Conservation (phyloP, 2,888 invertebrate genomes). For the Mesochorus sp. region DNA sequence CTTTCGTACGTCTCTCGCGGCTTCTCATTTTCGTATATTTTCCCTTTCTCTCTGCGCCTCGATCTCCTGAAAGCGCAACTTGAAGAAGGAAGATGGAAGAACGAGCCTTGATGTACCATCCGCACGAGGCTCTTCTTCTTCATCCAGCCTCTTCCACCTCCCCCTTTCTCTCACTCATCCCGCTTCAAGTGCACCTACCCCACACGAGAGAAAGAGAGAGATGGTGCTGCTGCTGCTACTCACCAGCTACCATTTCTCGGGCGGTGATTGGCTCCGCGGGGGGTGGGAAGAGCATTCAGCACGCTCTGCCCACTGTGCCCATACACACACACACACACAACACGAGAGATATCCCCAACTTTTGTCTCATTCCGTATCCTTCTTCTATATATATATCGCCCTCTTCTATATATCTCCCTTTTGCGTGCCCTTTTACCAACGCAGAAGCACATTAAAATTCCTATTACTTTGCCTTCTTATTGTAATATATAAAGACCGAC, state of each 20-base stretch:
- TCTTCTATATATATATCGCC: constrained; percentile 15
- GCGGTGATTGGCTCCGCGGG: constrained; percentile 81
- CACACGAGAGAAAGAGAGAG: constrained; percentile 1
- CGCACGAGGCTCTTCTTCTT: constrained; percentile 25
- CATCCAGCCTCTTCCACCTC: constrained; percentile 65
- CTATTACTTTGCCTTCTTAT: constrained; percentile 72
- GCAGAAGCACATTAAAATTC: constrained; percentile 79
- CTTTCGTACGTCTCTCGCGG: constrained; percentile 27
- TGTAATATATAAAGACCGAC: constrained; percentile 58
- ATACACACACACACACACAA: constrained; percentile 17
- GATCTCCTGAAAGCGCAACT: background rate
- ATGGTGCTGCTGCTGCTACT: constrained; percentile 72
- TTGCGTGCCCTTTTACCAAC: constrained; percentile 67
- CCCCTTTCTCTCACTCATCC: constrained; percentile 57
- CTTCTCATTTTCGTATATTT: constrained; percentile 19
- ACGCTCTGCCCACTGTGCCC: constrained; percentile 61
- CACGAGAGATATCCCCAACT: background rate
- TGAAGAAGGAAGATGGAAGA: constrained; percentile 25
- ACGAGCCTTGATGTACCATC: constrained; percentile 8
- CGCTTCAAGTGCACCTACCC: constrained; percentile 52
- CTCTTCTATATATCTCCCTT: constrained; percentile 3
- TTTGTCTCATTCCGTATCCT: background rate
- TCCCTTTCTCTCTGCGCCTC: constrained; percentile 6
- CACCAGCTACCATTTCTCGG: constrained; percentile 80
- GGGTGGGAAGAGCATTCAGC: constrained; percentile 78